Conservation (phyloP, 64 coral and sea anemone species). For the Hydrozoanthus tunicans region DNA sequence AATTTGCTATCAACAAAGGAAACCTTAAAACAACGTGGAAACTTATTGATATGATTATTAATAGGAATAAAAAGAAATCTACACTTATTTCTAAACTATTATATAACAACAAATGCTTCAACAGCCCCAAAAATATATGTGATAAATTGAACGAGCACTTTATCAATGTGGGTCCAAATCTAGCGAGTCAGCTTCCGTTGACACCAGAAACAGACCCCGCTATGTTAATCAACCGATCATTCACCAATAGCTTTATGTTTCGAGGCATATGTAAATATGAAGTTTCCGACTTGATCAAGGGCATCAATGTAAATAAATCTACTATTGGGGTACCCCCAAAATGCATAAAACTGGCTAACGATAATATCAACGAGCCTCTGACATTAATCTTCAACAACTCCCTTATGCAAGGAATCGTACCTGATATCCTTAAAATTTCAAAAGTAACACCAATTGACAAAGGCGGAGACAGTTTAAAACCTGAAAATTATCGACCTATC, state of each 20-base stretch:
- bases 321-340: background rate
- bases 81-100: background rate
- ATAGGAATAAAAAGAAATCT: slow-evolving; percentile 11
- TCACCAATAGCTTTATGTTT: slow-evolving; percentile 25
- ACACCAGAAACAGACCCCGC: background rate
- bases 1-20: background rate
- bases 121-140: background rate
- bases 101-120: slow-evolving; percentile 28
- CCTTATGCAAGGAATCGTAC: background rate
- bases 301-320: background rate
- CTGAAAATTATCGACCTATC: too few species aligned
- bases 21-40: slow-evolving; percentile 31
- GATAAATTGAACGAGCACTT: slow-evolving; percentile 43
- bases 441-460: too few species aligned
- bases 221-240: background rate
- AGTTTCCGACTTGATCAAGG: slow-evolving; percentile 35
- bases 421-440: background rate
- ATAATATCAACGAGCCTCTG: background rate
- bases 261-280: slow-evolving; percentile 19
- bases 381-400: background rate
- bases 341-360: slow-evolving; percentile 22
- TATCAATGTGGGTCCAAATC: slow-evolving; percentile 31
- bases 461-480: too few species aligned
- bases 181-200: background rate
- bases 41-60: slow-evolving; percentile 24